These are phyloP conservation scores for Bujurquina vittata DNA, from an alignment of 2,113 vertebrate genomes.

Conservation along the genomic window DNA sequence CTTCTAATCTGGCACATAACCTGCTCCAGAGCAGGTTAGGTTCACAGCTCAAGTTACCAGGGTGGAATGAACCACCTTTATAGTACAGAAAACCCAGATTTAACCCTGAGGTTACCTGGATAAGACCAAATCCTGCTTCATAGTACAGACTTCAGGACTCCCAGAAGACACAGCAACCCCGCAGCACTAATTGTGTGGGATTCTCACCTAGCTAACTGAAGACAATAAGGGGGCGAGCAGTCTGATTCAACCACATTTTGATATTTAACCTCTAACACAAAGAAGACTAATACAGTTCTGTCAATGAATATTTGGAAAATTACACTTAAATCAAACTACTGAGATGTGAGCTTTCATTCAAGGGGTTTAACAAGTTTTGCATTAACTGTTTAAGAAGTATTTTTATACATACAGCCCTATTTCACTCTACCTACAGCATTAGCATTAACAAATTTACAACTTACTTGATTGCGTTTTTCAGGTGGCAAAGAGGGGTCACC, in stretches of 20 bases:
- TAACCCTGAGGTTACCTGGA: not conserved
- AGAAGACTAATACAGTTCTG: not conserved
- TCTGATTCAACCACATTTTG: not conserved
- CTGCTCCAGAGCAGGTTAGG: not conserved
- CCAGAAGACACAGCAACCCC: not conserved
- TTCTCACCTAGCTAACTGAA: not conserved
- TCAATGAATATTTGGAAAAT: too few relatives aligned
- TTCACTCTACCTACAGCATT: not conserved
- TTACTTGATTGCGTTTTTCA: slow-evolving; percentile 97
- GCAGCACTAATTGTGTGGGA: not conserved
- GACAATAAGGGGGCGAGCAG: not conserved
- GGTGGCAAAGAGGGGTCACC: slow-evolving; percentile 93
- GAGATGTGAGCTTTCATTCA: not conserved
- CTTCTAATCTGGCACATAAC: fast-evolving
- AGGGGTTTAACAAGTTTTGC: not conserved
- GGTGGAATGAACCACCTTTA: not conserved
- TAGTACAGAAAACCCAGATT: not conserved
- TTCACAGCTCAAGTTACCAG: not conserved
- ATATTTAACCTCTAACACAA: not conserved
- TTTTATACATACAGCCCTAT: not conserved
- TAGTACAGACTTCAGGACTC: not conserved
- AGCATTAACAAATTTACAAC: slow-evolving; percentile 11
- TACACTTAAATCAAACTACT: not conserved
- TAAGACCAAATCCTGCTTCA: not conserved
- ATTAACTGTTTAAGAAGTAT: not conserved